Evolutionary conservation across 2,888 invertebrate species (phyloP).

Genomic region (Lasioglossum malachurum): DNA sequence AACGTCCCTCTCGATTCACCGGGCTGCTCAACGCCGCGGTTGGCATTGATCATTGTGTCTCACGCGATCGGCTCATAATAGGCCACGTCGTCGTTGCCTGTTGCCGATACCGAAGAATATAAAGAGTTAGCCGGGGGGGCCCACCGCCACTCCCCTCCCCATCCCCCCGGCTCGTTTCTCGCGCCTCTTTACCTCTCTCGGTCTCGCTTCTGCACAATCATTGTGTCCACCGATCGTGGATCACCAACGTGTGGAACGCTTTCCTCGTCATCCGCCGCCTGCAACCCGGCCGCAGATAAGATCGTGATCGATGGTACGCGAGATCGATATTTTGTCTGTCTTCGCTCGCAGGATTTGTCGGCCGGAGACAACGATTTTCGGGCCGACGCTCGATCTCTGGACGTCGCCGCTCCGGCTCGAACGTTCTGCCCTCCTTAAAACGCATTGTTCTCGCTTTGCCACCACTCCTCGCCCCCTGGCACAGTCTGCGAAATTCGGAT

Average conservation of each 20-base stretch:
- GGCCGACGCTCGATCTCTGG: slow-evolving; percentile 4
- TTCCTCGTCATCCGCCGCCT: slow-evolving; percentile 51
- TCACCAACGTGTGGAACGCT: slow-evolving; percentile 36
- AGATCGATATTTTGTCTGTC: slow-evolving; percentile 63
- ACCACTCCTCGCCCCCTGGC: neutral
- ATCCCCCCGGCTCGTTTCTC: slow-evolving; percentile 8
- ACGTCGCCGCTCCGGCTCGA: neutral
- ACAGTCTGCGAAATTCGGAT: neutral
- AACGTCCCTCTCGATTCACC: slow-evolving; percentile 57
- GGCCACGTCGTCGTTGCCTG: slow-evolving; percentile 72
- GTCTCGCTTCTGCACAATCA: slow-evolving; percentile 18
- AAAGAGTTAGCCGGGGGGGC: slow-evolving; percentile 51
- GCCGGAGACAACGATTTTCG: slow-evolving; percentile 13
- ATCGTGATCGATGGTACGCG: slow-evolving; percentile 71
- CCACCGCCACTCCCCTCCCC: neutral
- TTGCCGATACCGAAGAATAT: slow-evolving; percentile 71
- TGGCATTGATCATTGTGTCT: slow-evolving; percentile 70
- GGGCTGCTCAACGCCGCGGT: slow-evolving; percentile 32
- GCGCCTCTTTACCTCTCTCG: slow-evolving; percentile 27
- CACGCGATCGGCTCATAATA: slow-evolving; percentile 69
- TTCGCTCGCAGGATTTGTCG: slow-evolving; percentile 22
- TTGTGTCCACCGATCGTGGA: slow-evolving; percentile 42
- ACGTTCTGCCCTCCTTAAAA: neutral
- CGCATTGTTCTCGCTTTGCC: neutral
- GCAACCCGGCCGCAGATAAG: slow-evolving; percentile 61